A percentile compares a stretch with the other conserved stretches of the same genome.
phyloP scores from a whole-genome alignment of 2,797 vertebrate species.

The Psittacula echo region DNA sequence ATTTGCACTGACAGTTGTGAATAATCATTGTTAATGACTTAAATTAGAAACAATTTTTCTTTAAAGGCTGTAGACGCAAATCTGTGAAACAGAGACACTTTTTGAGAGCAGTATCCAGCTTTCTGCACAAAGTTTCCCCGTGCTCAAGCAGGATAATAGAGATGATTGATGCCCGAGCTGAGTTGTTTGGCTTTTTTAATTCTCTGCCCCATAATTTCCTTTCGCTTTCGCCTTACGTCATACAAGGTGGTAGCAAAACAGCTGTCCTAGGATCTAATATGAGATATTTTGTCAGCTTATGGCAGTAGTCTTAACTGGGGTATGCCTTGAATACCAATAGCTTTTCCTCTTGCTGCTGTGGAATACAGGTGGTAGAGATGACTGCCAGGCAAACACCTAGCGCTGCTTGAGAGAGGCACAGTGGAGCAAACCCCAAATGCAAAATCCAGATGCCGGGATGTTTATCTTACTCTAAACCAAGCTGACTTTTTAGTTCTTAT shows the following conservation, averaged over 20 bases:
- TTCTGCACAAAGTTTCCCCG: background rate
- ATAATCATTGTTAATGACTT: background rate
- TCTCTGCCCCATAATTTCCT: background rate
- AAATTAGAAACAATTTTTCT: background rate
- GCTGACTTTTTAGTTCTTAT: background rate
- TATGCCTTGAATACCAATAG: background rate
- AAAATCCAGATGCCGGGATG: background rate
- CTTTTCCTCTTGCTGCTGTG: background rate
- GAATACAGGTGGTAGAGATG: background rate
- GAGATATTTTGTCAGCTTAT: constrained; percentile 1
- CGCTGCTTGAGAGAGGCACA: background rate
- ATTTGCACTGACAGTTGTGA: background rate
- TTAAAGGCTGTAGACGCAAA: background rate
- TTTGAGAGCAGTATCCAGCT: background rate
- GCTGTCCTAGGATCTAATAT: background rate
- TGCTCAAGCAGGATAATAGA: background rate
- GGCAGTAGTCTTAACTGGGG: background rate
- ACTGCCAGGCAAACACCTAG: background rate
- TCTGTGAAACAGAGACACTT: background rate
- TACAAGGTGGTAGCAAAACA: background rate
- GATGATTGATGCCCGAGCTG: background rate
- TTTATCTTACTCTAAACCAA: background rate
- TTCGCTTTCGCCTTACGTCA: background rate
- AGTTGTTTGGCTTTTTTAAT: background rate
- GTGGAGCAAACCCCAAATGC: background rate